Conservation (phyloP, 2,888 invertebrate genomes). For the Amblyteles armatorius region DNA sequence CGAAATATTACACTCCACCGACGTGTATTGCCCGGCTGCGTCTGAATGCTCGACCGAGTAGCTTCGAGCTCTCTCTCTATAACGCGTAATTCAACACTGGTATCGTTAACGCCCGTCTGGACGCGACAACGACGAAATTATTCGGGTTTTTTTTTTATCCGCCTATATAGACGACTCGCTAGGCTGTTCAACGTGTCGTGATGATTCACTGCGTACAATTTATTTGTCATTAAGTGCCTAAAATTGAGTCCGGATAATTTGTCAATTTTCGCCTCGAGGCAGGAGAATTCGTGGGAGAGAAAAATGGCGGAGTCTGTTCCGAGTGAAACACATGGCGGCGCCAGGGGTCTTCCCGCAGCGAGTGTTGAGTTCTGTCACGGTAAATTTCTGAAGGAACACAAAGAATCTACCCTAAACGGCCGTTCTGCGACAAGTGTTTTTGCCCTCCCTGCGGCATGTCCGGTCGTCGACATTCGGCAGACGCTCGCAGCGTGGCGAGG, state of each 20-base stretch:
- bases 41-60: slow-evolving; percentile 7
- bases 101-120: slow-evolving; percentile 16
- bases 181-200: neutral
- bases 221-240: neutral
- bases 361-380: neutral
- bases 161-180: neutral
- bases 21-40: neutral
- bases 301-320: neutral
- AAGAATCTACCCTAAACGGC: slow-evolving; percentile 2
- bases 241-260: too few relatives aligned
- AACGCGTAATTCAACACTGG: slow-evolving; percentile 33
- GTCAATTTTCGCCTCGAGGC: neutral
- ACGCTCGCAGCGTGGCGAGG: slow-evolving; percentile 26
- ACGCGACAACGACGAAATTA: slow-evolving; percentile 6
- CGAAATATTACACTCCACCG: slow-evolving; percentile 38
- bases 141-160: neutral
- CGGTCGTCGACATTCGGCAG: slow-evolving; percentile 56
- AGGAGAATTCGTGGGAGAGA: neutral
- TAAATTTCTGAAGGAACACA: slow-evolving; percentile 1
- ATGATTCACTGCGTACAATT: neutral
- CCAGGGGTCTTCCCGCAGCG: neutral
- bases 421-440: slow-evolving; percentile 36
- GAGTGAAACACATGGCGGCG: slow-evolving; percentile 1
- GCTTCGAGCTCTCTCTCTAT: slow-evolving; percentile 4
- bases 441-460: neutral